A percentile compares a stretch with the other conserved stretches of the same genome.
Evolutionary conservation across 1,140 invertebrate genomes (phyloP).

Genomic region (Lethocerus indicus): DNA sequence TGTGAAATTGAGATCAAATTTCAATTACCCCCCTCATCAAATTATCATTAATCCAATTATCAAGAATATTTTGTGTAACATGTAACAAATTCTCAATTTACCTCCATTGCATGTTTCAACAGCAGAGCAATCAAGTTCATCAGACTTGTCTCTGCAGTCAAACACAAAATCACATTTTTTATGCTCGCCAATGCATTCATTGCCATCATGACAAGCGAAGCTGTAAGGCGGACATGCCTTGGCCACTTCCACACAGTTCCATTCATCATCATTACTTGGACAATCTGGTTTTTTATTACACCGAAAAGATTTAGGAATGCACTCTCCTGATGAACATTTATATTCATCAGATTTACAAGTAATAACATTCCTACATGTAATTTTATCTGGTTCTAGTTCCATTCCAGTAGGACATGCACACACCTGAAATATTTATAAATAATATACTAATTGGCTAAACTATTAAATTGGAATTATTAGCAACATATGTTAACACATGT

Average conservation of each 20-base stretch:
- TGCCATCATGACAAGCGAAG: constrained; percentile 37
- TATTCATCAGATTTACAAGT: constrained; percentile 18
- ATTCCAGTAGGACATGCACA: constrained; percentile 45
- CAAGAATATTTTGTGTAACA: too few relatives aligned
- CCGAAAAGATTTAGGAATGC: constrained; percentile 16
- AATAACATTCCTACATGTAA: constrained; percentile 27
- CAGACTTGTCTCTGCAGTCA: constrained; percentile 20
- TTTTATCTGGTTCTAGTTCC: constrained; percentile 27
- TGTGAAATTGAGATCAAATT: too few relatives aligned
- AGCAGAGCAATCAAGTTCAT: constrained; percentile 17
- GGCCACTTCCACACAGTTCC: constrained; percentile 23
- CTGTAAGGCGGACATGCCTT: constrained; percentile 29
- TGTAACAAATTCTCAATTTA: background rate
- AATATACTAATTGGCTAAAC: too few relatives aligned
- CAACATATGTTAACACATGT: background rate
- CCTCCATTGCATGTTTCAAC: background rate
- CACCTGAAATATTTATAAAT: constrained; percentile 18
- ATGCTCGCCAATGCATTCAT: constrained; percentile 20
- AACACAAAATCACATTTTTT: constrained; percentile 14
- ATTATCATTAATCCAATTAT: too few relatives aligned
- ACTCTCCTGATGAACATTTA: constrained; percentile 19
- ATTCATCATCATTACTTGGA: constrained; percentile 38
- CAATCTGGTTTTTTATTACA: constrained; percentile 44
- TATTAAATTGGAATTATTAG: constrained; percentile 16
- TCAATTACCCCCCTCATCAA: too few relatives aligned